Base-by-base conservation (phyloP, 2,797 vertebrate genomes). In the Chromis chromis region DNA sequence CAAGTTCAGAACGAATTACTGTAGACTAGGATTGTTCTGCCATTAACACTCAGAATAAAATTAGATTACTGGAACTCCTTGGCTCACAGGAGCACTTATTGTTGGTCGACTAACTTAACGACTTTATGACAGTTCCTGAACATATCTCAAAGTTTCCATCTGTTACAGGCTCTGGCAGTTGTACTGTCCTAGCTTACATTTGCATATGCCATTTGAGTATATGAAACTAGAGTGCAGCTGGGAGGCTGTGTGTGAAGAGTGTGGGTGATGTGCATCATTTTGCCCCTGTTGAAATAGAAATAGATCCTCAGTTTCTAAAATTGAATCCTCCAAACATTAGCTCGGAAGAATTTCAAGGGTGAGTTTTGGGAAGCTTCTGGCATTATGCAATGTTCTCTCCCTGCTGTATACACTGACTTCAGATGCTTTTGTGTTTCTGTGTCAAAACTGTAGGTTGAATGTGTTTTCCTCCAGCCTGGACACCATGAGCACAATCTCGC, bases 401-500 rank as follows among this genome's bases (percentile, higher is more conserved):
- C n/a, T 36, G 28, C 27, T 50, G 25, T 33, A 31, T 21, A 14
- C 39, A 33, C 67, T 87, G 56, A 82, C 40, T 60, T 46, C 36
- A 1, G 27, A 60, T 59, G 8, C 14, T 39, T 74, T 65, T 86
- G 6, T 78, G 33, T 79, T 9, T 78, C 28, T 68, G 17, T 81
- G 31, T 79, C 54, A 54, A n/a, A 40, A 63, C 64, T 78, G 0
- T 61, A 91, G 88, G 85, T 89, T 89, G 86, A 81, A 89, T 92
- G 90, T 59, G 81, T 87, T 82, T 89, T 86, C 71, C 71, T 82
- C 70, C 71, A 77, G 87, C 81, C 62, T 65, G 60, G 91, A 73
- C 95, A 93, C 90, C 94, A 97, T 97, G 96, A 97, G 96, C 91
- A 96, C 96, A 84, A 93, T 97, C 86, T 98, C 97, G 3, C 96